Conservation (phyloP, 2,113 vertebrate species). For the Eclectus roratus region DNA sequence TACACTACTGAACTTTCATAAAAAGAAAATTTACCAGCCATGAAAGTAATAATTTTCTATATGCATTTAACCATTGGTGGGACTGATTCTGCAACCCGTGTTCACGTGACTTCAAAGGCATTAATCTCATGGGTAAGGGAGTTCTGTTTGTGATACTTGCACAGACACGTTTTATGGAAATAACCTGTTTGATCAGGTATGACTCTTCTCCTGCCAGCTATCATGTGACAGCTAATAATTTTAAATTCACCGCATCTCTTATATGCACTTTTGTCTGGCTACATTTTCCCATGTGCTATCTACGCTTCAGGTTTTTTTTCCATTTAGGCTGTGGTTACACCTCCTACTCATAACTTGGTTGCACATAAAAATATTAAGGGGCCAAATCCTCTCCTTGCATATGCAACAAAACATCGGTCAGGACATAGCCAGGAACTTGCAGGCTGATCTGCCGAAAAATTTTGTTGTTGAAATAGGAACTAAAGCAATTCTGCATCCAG, state of each 20-base stretch:
- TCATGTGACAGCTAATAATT: slow-evolving; percentile 58
- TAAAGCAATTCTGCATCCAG: not conserved
- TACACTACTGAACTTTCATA: not conserved
- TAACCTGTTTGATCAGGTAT: slow-evolving; percentile 62
- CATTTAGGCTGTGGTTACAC: not conserved
- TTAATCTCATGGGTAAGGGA: slow-evolving; percentile 58
- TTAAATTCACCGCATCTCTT: slow-evolving; percentile 40
- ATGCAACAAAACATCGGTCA: not conserved
- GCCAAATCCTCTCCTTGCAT: not conserved
- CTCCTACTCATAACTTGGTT: not conserved
- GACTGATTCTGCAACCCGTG: slow-evolving; percentile 43
- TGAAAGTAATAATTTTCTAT: not conserved
- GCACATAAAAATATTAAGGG: not conserved
- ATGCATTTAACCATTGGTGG: slow-evolving; percentile 18
- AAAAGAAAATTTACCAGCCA: not conserved
- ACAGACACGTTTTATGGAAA: slow-evolving; percentile 64
- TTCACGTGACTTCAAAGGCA: slow-evolving; percentile 51
- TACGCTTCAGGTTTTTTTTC: not conserved
- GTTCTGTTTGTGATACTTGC: slow-evolving; percentile 51
- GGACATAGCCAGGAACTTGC: not conserved
- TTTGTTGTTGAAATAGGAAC: not conserved
- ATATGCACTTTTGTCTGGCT: slow-evolving; percentile 22
- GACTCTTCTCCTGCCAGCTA: slow-evolving; percentile 52
- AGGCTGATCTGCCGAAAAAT: not conserved
- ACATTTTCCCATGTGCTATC: slow-evolving; percentile 60